phyloP scores from a whole-genome alignment of 2,797 vertebrate genomes.

The Chromobotia macracanthus region DNA sequence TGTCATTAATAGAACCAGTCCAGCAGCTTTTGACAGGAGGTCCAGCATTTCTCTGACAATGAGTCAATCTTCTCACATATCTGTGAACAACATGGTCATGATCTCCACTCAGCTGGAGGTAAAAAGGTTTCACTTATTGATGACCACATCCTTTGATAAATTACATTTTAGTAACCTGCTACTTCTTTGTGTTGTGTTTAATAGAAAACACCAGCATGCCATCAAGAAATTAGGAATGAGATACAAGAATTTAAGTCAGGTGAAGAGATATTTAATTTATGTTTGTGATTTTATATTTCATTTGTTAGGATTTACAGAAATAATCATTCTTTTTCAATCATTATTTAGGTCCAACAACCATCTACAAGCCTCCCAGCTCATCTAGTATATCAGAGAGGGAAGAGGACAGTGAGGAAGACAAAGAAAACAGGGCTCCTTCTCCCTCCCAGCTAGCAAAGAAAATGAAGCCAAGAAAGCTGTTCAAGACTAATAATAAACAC shows the following conservation, averaged over 20 bases:
- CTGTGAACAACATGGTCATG: conserved; percentile 50
- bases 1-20: conserved; percentile 46
- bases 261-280: conserved; percentile 52
- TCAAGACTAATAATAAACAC: conserved; percentile 60
- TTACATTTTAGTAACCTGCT: not conserved
- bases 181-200: conserved; percentile 25
- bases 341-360: conserved; percentile 62
- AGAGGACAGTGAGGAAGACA: conserved; percentile 60
- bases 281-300: not conserved
- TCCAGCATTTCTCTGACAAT: conserved; percentile 66
- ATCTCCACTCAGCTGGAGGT: conserved; percentile 68
- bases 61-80: conserved; percentile 67
- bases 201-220: conserved; percentile 71
- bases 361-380: conserved; percentile 72
- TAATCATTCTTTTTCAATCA: not conserved
- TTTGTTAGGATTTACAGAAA: conserved; percentile 5
- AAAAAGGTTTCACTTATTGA: conserved; percentile 23
- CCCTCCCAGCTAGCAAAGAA: conserved; percentile 52
- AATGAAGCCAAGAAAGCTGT: conserved; percentile 74
- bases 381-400: conserved; percentile 63
- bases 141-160: not conserved
- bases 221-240: conserved; percentile 31
- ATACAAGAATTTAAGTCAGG: conserved; percentile 67
- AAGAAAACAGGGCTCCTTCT: conserved; percentile 50
- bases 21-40: conserved; percentile 56